Evolutionary conservation across 2,113 vertebrate genomes (phyloP), one percentile per base, ranked within the genome.

Genomic region (Thryonomys swinderianus): DNA sequence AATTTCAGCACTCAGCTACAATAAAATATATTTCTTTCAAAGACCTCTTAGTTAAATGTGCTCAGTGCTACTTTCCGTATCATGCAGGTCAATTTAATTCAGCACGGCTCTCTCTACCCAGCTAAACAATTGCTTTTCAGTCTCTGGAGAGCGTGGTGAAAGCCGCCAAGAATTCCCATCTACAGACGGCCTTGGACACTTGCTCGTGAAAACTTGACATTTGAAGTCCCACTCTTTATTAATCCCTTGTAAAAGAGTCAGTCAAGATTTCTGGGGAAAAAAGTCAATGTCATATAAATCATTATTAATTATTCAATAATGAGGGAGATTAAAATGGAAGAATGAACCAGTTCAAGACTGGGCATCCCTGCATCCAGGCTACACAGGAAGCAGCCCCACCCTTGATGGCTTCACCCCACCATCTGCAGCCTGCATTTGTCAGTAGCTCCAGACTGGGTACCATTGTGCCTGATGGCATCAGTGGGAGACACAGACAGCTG

Each of bases 91-190:
- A 98, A 97, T 98, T 97, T 97, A 98, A 98, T 97, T 98, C 98
- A 96, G 98, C 97, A 97, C 88, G 0, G 12, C 98, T 97, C 97
- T 98, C 97, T 98, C 97, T 97, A 97, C 93, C 92, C 97, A 95
- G 98, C 97, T 96, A 98, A 98, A 98, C 98, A 98, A 98, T 98
- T 96, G 97, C 97, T 97, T 98, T 98, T 98, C 97, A 98, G 97
- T 97, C 61, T 37, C 96, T 97, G 96, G 96, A 98, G 97, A 98
- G 98, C 20, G 0, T 86, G 94, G 95, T 96, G 97, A 96, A 97
- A 97, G 96, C 95, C 94, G 97, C 97, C 59, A 93, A 80, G 96
- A 97, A 97, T 97, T 97, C 97, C 98, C 98, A 97, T 96, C 96
- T 97, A 97, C 96, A 97, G 93, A 93, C 62, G 98, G 98, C 98